Evolutionary conservation across 2,888 invertebrate species (phyloP).

Genomic region (Noctua janthina): DNA sequence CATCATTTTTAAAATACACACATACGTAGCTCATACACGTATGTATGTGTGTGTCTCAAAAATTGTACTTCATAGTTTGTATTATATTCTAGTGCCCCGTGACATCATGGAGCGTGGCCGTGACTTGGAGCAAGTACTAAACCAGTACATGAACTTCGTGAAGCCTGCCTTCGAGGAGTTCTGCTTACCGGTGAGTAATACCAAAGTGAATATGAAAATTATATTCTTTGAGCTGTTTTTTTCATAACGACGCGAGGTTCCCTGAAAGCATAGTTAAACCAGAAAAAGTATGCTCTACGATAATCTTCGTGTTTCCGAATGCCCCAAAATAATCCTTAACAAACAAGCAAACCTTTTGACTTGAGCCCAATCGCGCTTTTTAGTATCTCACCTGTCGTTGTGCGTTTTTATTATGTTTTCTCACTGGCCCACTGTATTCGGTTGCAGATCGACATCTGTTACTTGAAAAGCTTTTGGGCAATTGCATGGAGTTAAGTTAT

Average conservation of each 20-base stretch:
- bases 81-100: constrained; percentile 93
- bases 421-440: too few relatives aligned
- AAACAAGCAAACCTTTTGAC: background rate
- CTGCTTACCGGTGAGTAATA: constrained; percentile 96
- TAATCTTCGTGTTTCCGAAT: background rate
- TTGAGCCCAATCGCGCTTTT: background rate
- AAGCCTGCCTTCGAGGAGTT: constrained; percentile 99
- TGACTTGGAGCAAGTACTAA: constrained; percentile 97
- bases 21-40: background rate
- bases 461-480: background rate
- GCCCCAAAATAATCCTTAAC: background rate
- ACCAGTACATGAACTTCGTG: constrained; percentile 99
- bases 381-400: background rate
- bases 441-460: background rate
- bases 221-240: too few relatives aligned
- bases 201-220: background rate
- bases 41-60: background rate
- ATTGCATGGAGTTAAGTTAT: too few relatives aligned
- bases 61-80: background rate
- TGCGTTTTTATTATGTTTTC: background rate
- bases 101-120: constrained; percentile 98
- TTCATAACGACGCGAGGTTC: too few relatives aligned
- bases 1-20: background rate
- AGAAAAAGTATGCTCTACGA: background rate
- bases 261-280: background rate